Base-by-base conservation (phyloP, 2,888 invertebrate genomes). In the Scaptomyza tumidula region DNA sequence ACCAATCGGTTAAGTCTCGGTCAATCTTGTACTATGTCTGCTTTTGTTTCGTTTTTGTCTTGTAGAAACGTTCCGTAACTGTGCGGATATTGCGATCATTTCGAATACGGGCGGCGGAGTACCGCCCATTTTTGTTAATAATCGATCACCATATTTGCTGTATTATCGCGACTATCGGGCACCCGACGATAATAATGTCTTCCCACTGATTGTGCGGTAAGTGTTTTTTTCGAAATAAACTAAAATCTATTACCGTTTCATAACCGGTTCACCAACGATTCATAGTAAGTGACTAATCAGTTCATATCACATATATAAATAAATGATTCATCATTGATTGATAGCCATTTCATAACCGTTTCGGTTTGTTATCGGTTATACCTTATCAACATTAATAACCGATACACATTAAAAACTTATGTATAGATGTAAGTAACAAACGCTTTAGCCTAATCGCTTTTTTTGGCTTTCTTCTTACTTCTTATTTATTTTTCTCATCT, bases 61-160 rank as follows among this genome's bases (percentile, higher is more conserved):
- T 63, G 6, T 60, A 92, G 98, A 98, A 92, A 97, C 97, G 0
- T 98, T 98, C 92, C 93, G 97, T 67, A 98, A 98, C 91, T 98
- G 98, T 90, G 97, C 98, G 0, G 98, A 98, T 90, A 94, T 98
- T 62, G 95, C 95, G 59, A 96, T 98, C 75, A 93, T 96, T 7
- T 96, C 96, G 33, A 97, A 95, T 90, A 96, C 96, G 3, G 96
- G 95, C 4, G 96, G 95, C 57, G 94, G 96, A 3, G 93, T 96
- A 0, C 94, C 94, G 16, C 96, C 96, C 11, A 93, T 95, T 73
- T 96, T 96, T 90, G 94, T 95, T 3, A 93, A 95, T 68, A 91
- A 92, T 43, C 93, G 94, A 89, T 96, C 96, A 90, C 96, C 96
- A 19, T 96, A 95, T 93, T 93, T 96, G 52, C 92, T 97, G 0